phyloP scores from a whole-genome alignment of 1,140 invertebrate species.

The Dendrolimus punctatus region DNA sequence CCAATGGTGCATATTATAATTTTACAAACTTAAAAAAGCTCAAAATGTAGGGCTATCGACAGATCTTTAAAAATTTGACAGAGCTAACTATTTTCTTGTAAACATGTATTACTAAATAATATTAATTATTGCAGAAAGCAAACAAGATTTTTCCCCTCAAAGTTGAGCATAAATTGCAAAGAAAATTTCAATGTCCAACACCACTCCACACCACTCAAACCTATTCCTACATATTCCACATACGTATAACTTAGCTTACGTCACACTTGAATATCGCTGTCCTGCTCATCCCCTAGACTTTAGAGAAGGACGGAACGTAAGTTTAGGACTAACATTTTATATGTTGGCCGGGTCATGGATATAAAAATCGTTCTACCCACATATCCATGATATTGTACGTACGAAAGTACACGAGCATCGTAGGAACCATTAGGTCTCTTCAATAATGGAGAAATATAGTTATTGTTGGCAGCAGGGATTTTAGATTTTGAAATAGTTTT shows the following conservation, averaged over 20 bases:
- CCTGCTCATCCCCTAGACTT: slow-evolving; percentile 32
- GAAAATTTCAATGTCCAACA: slow-evolving; percentile 9
- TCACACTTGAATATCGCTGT: slow-evolving; percentile 40
- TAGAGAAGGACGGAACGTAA: slow-evolving; percentile 35
- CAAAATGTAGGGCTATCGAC: too few species aligned
- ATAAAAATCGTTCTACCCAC: slow-evolving; percentile 65
- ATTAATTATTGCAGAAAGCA: too few species aligned
- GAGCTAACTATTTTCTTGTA: too few species aligned
- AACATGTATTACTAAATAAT: too few species aligned
- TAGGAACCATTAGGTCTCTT: slow-evolving; percentile 53
- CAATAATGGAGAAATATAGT: slow-evolving; percentile 60
- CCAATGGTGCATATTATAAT: too few species aligned
- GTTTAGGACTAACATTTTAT: slow-evolving; percentile 70
- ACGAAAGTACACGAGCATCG: slow-evolving; percentile 27
- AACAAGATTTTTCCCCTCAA: too few species aligned
- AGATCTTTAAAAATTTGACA: too few species aligned
- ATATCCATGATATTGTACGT: slow-evolving; percentile 21
- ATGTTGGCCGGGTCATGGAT: slow-evolving; percentile 70
- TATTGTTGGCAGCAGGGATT: slow-evolving; percentile 28
- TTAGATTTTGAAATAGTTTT: slow-evolving; percentile 10
- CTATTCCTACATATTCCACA: slow-evolving; percentile 32
- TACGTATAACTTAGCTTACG: slow-evolving; percentile 16
- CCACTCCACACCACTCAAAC: slow-evolving; percentile 30
- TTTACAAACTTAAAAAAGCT: too few species aligned
- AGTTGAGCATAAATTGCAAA: background rate